phyloP scores from a whole-genome alignment of 2,113 vertebrate species.

The Sisor rabdophorus region DNA sequence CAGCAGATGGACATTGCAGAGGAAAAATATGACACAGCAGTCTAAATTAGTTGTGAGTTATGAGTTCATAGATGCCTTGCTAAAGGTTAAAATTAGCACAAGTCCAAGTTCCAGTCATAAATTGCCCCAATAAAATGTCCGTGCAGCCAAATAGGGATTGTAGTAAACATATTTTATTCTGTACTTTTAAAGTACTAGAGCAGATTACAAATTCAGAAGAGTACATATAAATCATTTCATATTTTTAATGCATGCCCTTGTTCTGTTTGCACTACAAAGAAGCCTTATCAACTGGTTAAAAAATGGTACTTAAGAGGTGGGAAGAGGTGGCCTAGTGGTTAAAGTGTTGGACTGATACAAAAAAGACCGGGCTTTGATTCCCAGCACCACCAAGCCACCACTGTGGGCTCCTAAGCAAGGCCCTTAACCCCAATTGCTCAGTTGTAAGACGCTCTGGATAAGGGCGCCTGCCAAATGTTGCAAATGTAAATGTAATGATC shows the following conservation, averaged over 20 bases:
- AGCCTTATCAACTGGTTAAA: not conserved
- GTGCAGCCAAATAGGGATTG: not conserved
- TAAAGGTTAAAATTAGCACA: slow-evolving; percentile 29
- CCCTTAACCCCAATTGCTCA: no score
- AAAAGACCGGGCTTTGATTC: no score
- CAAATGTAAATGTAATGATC: no score
- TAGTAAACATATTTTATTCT: slow-evolving; percentile 12
- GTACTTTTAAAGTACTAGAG: not conserved
- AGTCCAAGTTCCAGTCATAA: not conserved
- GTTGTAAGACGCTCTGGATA: no score
- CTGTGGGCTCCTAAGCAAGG: no score
- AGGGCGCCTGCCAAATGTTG: no score
- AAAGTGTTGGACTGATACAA: no score
- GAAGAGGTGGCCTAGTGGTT: no score
- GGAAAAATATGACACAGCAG: slow-evolving; percentile 6
- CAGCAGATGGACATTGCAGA: slow-evolving; percentile 12
- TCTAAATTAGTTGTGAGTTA: slow-evolving; percentile 23
- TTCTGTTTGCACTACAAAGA: not conserved
- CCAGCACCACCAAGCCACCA: no score
- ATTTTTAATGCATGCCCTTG: not conserved
- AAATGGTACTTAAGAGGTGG: not conserved
- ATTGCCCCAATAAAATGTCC: slow-evolving; percentile 1
- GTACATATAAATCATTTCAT: no score
- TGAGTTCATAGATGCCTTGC: slow-evolving; percentile 31
- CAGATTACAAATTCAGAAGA: not conserved